phyloP scores from a whole-genome alignment of 2,113 vertebrate genomes.

The Ceratotherium simum region DNA sequence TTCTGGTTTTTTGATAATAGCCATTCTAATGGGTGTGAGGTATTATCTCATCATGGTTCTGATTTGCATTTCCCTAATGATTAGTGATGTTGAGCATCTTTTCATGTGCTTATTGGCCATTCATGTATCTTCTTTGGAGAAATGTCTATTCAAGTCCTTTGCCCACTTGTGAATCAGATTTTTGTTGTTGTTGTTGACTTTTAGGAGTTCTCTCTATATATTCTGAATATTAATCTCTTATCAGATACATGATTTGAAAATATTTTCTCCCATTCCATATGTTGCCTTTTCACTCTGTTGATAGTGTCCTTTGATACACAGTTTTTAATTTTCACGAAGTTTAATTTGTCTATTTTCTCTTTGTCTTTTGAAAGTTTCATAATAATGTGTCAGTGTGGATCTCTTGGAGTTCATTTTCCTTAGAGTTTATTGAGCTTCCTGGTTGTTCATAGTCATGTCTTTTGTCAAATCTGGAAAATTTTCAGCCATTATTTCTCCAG shows the following conservation, averaged over 20 bases:
- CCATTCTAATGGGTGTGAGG: not conserved
- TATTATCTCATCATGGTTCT: not conserved
- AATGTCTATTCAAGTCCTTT: not conserved
- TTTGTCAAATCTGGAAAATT: not conserved
- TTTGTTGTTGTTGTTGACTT: not conserved
- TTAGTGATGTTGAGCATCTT: not conserved
- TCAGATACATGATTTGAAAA: not conserved
- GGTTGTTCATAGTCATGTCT: not conserved
- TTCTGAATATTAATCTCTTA: not conserved
- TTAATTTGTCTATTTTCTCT: not conserved
- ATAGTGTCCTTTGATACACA: not conserved
- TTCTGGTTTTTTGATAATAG: not conserved
- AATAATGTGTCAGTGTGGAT: not conserved
- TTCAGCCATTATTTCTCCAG: not conserved
- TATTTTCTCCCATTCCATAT: not conserved
- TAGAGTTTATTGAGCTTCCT: not conserved
- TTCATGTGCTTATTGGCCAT: not conserved
- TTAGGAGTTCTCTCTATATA: not conserved
- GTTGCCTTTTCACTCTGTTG: not conserved
- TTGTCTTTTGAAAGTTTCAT: not conserved
- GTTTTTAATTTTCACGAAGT: not conserved
- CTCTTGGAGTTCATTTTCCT: constrained; percentile 6
- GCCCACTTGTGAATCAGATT: not conserved
- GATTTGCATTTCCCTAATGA: not conserved
- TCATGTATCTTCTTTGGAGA: not conserved